Base-by-base conservation (phyloP, 2,888 invertebrate species). In the Fragum sueziense region DNA sequence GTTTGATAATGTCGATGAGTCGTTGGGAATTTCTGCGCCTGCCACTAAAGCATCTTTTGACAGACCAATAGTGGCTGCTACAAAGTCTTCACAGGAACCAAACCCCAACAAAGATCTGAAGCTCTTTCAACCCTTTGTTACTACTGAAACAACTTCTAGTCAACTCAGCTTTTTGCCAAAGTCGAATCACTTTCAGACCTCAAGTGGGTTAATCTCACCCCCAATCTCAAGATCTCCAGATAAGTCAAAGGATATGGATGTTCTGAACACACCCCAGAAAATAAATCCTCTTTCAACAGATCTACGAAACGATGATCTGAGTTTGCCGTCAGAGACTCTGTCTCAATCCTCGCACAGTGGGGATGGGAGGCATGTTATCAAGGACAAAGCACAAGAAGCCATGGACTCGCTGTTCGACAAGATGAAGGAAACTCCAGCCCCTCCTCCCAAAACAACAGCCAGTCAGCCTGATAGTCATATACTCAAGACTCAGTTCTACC, bases 181-280 rank as follows among this genome's bases (percentile, higher is more conserved):
- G 69, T 62, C 75, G 20, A 74, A 61, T 22, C 41, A 67, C 31
- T 59, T 61, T 7, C 78, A 72, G 54, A 31, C 65, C 2, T 41
- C 76, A 27, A 76, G 76, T 52, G 65, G 68, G 73, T 67, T 82
- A 27, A 9, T 73, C 11, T 82, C 82, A 27, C 82, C 82, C 4
- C 59, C 75, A 1, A 75, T 74, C 47, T 47, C 59, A 11, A 52
- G 69, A 4, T 11, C 37, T 33, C 57, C 33, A 4, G 67, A 74
- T 20, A 74, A 72, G 51, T 37, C 61, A 29, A 51, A 68, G 27
- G 62, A 62, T 1, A n/a, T 51, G 22, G 78, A 75, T 74, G 67
- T 78, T n/a, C 65, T 82, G 17, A 70, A 78, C 22, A 82, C 82
- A 25, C 82, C 82, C 22, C 82, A 78, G 47, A 82, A 82, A 71